A percentile compares a stretch with the other conserved stretches of the same genome.
These are phyloP conservation scores for Sympetrum striolatum DNA, from an alignment of 2,888 invertebrate genomes.

Conservation along the genomic window DNA sequence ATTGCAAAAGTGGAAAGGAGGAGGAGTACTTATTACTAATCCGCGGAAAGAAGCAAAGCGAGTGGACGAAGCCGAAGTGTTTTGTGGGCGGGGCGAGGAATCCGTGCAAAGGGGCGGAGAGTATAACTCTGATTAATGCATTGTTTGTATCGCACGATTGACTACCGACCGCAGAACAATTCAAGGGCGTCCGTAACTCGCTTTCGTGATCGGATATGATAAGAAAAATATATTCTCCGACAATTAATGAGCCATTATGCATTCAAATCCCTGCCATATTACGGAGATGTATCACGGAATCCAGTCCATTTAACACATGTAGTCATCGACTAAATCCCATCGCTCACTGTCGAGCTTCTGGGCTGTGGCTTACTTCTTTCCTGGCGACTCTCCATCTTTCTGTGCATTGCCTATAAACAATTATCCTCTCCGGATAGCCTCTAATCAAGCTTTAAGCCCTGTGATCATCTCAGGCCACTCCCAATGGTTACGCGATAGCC, in stretches of 20 bases:
- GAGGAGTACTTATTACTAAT: too few relatives aligned
- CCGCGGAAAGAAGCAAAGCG: neutral
- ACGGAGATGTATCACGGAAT: neutral
- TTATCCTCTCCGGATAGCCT: neutral
- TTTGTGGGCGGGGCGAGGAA: neutral
- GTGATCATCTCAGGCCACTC: neutral
- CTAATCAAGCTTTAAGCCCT: neutral
- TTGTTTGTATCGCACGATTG: neutral
- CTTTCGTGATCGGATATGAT: neutral
- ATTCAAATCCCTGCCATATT: neutral
- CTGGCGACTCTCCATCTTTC: neutral
- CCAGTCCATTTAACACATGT: neutral
- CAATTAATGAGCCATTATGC: neutral
- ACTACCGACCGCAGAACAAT: neutral
- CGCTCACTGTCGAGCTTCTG: neutral
- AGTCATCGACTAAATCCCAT: neutral
- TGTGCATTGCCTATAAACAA: neutral
- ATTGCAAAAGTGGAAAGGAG: too few relatives aligned
- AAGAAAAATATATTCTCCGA: neutral
- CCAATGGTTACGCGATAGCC: neutral
- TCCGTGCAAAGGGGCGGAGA: neutral
- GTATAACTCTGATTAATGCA: neutral
- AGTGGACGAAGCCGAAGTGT: neutral
- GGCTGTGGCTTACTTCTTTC: neutral
- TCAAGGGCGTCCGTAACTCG: neutral